These are phyloP conservation scores for Nephrotoma appendiculata DNA, from an alignment of 2,888 invertebrate species.

Conservation along the genomic window DNA sequence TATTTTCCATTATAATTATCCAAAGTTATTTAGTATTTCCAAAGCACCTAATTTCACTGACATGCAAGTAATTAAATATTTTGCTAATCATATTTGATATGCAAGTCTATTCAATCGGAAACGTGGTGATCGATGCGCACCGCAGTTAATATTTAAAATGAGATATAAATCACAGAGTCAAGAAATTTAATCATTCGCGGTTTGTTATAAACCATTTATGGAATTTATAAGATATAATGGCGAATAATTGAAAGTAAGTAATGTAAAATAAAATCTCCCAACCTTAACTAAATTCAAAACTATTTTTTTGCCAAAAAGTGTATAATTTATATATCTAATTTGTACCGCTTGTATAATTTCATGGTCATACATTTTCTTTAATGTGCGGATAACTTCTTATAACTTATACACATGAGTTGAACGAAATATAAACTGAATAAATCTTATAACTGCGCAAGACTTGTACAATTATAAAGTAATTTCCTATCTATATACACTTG, in stretches of 20 bases:
- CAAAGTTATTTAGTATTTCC: background rate
- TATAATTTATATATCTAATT: background rate
- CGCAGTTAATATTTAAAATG: background rate
- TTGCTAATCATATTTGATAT: background rate
- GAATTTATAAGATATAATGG: background rate
- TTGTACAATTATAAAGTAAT: background rate
- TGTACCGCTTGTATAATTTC: background rate
- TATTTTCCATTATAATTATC: no score
- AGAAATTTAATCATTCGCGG: background rate
- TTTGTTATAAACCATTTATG: background rate
- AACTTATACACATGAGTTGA: background rate
- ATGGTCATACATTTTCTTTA: background rate
- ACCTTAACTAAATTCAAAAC: background rate
- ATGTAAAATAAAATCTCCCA: background rate
- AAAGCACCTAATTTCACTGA: background rate
- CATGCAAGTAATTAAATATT: background rate
- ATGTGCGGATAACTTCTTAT: background rate
- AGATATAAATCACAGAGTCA: background rate
- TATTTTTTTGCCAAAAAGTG: background rate
- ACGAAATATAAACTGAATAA: background rate
- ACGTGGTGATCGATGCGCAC: background rate
- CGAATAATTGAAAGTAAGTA: background rate
- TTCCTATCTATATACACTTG: background rate
- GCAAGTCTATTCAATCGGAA: background rate
- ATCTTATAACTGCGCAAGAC: background rate